Evolutionary conservation across 1,140 invertebrate species (phyloP).

Genomic region (Lepidotrigona ventralis): DNA sequence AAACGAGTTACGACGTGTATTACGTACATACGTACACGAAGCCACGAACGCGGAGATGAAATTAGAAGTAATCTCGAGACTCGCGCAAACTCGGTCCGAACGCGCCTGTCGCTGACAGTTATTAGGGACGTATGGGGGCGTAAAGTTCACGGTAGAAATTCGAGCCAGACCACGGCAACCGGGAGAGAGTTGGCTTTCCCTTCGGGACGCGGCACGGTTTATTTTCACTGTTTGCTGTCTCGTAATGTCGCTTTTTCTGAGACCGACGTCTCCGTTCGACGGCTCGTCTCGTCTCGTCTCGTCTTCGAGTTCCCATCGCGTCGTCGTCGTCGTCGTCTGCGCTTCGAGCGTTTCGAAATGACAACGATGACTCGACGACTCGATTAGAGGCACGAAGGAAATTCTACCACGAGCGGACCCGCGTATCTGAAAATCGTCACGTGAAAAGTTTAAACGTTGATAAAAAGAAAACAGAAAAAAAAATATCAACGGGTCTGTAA

Average conservation of each 20-base stretch:
- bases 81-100: conserved; percentile 20
- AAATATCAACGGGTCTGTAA: neutral
- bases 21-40: neutral
- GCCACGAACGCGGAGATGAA: conserved; percentile 34
- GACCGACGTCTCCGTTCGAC: too few species aligned
- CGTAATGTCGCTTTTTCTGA: neutral
- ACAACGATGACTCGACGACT: neutral
- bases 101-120: conserved; percentile 61
- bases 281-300: neutral
- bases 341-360: neutral
- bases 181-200: conserved; percentile 27
- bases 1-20: conserved; percentile 20
- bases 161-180: conserved; percentile 10
- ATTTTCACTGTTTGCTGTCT: conserved; percentile 16
- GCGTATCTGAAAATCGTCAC: neutral
- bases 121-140: conserved; percentile 60
- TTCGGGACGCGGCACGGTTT: conserved; percentile 17
- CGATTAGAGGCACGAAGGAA: neutral
- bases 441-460: neutral
- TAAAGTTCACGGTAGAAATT: conserved; percentile 47
- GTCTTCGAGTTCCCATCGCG: neutral
- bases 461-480: too few species aligned
- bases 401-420: neutral
- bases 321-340: neutral
- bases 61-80: conserved; percentile 60